Percentiles rank a stretch among this genome's conserved stretches.
These are phyloP conservation scores for Holacanthus passer DNA, from an alignment of 2,113 vertebrate species.

Conservation along the genomic window DNA sequence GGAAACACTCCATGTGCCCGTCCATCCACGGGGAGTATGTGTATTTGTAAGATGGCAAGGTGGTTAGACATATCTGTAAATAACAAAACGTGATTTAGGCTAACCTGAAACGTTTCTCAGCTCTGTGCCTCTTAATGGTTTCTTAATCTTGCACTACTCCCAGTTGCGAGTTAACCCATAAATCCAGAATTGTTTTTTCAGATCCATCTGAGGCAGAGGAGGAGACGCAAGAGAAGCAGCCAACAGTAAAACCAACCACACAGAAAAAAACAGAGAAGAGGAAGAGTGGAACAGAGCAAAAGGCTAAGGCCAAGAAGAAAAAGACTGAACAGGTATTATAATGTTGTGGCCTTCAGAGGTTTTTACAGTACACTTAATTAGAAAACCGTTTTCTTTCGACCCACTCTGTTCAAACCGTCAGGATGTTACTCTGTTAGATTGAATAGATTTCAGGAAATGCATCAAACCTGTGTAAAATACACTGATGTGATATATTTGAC, in stretches of 20 bases:
- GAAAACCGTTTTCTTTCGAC: neutral
- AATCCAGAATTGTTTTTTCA: conserved; percentile 31
- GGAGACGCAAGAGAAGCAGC: conserved; percentile 46
- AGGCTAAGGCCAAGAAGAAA: conserved; percentile 66
- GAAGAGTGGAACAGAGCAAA: conserved; percentile 65
- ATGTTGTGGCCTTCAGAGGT: neutral
- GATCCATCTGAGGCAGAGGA: conserved; percentile 70
- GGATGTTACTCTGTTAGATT: neutral
- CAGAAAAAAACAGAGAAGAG: conserved; percentile 70
- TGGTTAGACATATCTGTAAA: neutral
- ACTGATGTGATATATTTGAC: neutral
- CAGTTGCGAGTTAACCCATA: conserved; percentile 9
- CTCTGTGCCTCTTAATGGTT: neutral
- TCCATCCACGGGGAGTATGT: neutral
- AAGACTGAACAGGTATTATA: conserved; percentile 58
- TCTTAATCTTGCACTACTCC: neutral
- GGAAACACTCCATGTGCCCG: neutral
- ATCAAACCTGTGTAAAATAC: neutral
- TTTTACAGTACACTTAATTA: neutral
- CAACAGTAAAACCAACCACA: conserved; percentile 21
- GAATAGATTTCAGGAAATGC: no score
- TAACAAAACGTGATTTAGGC: neutral
- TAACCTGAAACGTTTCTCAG: neutral
- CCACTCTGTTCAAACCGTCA: neutral
- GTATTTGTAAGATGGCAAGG: neutral